Percentiles rank a stretch among this genome's conserved stretches.
Evolutionary conservation across 2,113 vertebrate genomes (phyloP).

Genomic region (Tenebrosternarchus preto): DNA sequence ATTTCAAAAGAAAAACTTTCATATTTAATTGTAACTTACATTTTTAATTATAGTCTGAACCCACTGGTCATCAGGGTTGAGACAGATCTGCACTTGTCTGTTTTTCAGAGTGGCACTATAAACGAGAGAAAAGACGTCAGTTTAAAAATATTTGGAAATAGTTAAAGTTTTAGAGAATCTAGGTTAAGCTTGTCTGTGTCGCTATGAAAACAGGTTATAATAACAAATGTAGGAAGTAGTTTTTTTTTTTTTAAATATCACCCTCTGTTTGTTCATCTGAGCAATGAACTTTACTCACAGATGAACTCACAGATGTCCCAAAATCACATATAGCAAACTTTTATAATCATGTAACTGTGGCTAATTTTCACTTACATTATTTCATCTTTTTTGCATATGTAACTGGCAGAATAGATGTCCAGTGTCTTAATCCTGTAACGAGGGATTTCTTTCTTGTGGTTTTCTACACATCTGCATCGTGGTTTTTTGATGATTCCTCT

Average conservation of each 20-base stretch:
- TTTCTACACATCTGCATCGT: conserved; percentile 1
- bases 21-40: neutral
- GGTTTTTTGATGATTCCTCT: rapidly evolving
- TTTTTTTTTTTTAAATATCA: neutral
- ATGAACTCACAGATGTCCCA: neutral
- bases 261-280: too few species aligned
- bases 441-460: neutral
- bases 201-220: neutral
- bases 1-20: neutral
- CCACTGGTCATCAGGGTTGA: conserved; percentile 18
- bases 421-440: neutral
- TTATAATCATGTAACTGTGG: neutral
- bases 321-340: neutral
- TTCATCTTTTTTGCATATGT: conserved; percentile 22
- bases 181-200: neutral
- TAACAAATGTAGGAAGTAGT: neutral
- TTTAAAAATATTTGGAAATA: neutral
- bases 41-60: conserved; percentile 9
- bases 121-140: neutral
- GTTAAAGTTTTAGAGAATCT: neutral
- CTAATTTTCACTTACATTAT: conserved; percentile 40
- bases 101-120: conserved; percentile 31
- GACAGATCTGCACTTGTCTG: neutral
- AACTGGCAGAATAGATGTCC: neutral
- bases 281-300: neutral